Evolutionary conservation across 2,888 invertebrate genomes (phyloP), one percentile per base, ranked within the genome.

Genomic region (Achlya flavicornis): DNA sequence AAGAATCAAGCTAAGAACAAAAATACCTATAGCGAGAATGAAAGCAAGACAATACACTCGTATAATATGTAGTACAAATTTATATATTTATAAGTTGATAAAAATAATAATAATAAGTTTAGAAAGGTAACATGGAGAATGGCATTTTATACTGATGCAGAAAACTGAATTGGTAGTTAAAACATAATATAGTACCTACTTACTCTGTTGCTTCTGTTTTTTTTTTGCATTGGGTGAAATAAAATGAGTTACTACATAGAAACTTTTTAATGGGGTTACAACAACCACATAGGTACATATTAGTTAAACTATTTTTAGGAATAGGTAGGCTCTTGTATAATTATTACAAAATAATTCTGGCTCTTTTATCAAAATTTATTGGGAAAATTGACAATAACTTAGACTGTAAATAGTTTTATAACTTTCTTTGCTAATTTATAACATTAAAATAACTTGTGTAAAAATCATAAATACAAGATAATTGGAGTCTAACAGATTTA

Each of bases 21-120:
- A n/a, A n/a, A 46, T 46, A n/a, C n/a, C n/a, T n/a, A 19, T 2
- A 53, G 4, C 53, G 3, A 10, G 19, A 48, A 4, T 4, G 3
- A 53, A 5, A 53, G 16, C 14, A 5, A 14, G 16, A 19, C 19
- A 19, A 53, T 1, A 14, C 19, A 53, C n/a, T 53, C 10, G 19
- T n/a, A 19, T 53, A 53, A 53, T 53, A 53, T 19, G 19, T 53
- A 53, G 53, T 53, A 53, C 53, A 53, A 53, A 53, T 14, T 53
- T 53, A 35, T 35, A 35, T 35, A 7, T 35, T 5, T n/a, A 46
- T 46, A 46, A n/a, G 46, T 46, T 46, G 35, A 35, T 35, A 35
- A 35, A 35, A 35, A 35, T 6, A 3, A 53, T 53, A 19, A 53
- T 53, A 10, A 19, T 53, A 19, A n/a, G 7, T 8, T 48, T 6